Evolutionary conservation across 2,888 invertebrate genomes (phyloP).

Genomic region (Fragum sueziense): DNA sequence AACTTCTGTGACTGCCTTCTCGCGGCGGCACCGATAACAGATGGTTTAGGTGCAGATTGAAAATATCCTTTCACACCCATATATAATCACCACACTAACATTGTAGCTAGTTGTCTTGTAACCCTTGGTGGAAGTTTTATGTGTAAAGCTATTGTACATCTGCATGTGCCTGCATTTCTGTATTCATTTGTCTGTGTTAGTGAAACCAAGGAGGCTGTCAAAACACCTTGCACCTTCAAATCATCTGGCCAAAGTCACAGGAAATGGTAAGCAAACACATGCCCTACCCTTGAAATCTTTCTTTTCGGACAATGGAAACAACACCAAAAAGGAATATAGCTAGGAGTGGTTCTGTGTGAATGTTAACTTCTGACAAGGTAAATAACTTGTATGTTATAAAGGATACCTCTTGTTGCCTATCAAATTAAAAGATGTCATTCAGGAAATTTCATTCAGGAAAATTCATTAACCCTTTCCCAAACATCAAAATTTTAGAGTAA

Average conservation of each 20-base stretch:
- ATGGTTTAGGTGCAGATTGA: conserved; percentile 23
- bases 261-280: not conserved
- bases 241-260: conserved; percentile 11
- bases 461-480: too few relatives aligned
- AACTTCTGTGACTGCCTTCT: conserved; percentile 23
- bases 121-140: conserved; percentile 7
- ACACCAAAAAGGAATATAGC: not conserved
- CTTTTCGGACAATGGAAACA: not conserved
- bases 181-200: not conserved
- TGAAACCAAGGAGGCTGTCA: not conserved
- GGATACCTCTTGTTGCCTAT: not conserved
- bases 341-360: not conserved
- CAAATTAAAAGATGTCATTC: too few relatives aligned
- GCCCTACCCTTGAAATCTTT: conserved; percentile 1
- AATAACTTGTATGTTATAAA: conserved; percentile 3
- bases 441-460: too few relatives aligned
- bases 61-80: conserved; percentile 8
- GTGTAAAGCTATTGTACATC: not conserved
- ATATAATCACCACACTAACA: conserved; percentile 7
- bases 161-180: conserved; percentile 2
- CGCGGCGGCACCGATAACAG: conserved; percentile 27
- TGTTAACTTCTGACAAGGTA: not conserved
- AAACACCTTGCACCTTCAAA: not conserved
- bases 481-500: too few relatives aligned
- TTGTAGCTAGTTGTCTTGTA: conserved; percentile 11